phyloP scores from a whole-genome alignment of 2,797 vertebrate species.

The Crenuchus spilurus region DNA sequence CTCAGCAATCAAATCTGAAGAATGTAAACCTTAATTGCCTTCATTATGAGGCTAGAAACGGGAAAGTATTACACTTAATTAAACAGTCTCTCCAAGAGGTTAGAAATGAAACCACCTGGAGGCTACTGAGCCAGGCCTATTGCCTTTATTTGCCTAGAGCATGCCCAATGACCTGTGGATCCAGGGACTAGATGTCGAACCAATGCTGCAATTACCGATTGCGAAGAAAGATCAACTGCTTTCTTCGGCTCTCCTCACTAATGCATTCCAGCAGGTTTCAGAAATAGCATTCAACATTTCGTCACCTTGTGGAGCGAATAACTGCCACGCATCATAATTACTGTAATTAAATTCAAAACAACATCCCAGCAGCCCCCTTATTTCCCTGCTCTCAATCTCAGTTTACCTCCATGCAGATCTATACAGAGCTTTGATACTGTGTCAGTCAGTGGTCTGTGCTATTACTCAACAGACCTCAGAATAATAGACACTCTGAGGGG shows the following conservation, averaged over 20 bases:
- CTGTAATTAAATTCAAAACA: slow-evolving; percentile 53
- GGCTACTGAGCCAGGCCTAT: neutral
- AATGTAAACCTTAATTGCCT: slow-evolving; percentile 42
- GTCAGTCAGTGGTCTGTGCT: slow-evolving; percentile 14
- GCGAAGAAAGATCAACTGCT: slow-evolving; percentile 2
- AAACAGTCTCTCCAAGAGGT: neutral
- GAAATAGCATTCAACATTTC: slow-evolving; percentile 53
- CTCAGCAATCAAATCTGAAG: slow-evolving; percentile 44
- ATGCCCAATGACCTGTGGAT: slow-evolving; percentile 33
- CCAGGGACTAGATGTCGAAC: slow-evolving; percentile 28
- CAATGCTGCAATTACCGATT: slow-evolving; percentile 44
- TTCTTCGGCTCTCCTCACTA: slow-evolving; percentile 42
- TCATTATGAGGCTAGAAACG: slow-evolving; percentile 38
- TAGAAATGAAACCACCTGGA: neutral
- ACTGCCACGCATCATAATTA: slow-evolving; percentile 55
- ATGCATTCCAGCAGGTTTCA: slow-evolving; percentile 45
- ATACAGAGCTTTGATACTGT: slow-evolving; percentile 5
- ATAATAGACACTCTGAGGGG: neutral
- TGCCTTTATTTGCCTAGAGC: slow-evolving; percentile 43
- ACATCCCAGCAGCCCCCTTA: slow-evolving; percentile 31
- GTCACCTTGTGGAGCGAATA: slow-evolving; percentile 52
- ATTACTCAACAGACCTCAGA: slow-evolving; percentile 25
- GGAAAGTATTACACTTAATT: slow-evolving; percentile 20
- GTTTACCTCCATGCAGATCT: slow-evolving; percentile 7
- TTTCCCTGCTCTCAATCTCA: neutral